phyloP scores from a whole-genome alignment of 2,888 invertebrate genomes.

The Lithodes maja region DNA sequence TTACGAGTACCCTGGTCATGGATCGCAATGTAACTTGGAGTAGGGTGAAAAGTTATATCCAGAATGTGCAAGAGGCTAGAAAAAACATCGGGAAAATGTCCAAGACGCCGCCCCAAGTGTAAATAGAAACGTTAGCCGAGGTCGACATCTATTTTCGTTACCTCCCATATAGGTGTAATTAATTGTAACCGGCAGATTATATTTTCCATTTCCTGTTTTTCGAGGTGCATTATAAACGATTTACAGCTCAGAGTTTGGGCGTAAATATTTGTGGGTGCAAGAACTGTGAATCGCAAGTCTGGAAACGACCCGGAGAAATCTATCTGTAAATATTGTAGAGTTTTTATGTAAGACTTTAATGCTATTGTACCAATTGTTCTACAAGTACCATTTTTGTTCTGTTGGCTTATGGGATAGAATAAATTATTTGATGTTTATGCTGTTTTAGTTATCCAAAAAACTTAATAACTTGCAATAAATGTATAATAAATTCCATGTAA shows the following conservation, averaged over 20 bases:
- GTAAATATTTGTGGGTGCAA: not conserved
- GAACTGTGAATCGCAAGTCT: conserved; percentile 35
- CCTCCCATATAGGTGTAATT: not conserved
- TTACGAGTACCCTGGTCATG: too few relatives aligned
- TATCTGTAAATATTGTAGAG: conserved; percentile 66
- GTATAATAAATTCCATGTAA: too few relatives aligned
- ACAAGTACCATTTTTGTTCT: conserved; percentile 54
- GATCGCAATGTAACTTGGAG: too few relatives aligned
- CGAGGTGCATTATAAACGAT: not conserved
- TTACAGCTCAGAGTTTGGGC: not conserved
- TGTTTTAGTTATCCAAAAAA: conserved; percentile 34
- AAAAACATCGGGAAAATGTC: too few relatives aligned
- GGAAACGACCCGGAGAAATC: conserved; percentile 51
- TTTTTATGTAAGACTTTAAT: conserved; percentile 64
- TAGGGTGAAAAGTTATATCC: too few relatives aligned
- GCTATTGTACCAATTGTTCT: conserved; percentile 62
- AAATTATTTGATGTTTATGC: conserved; percentile 67
- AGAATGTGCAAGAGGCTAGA: too few relatives aligned
- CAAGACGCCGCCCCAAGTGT: not conserved
- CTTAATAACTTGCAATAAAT: too few relatives aligned
- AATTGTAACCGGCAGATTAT: not conserved
- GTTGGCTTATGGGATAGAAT: conserved; percentile 68
- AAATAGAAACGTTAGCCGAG: not conserved
- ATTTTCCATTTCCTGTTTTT: not conserved
- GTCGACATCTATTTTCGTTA: not conserved